Conservation (phyloP, 2,113 vertebrate genomes). For the Lipotes vexillifer region DNA sequence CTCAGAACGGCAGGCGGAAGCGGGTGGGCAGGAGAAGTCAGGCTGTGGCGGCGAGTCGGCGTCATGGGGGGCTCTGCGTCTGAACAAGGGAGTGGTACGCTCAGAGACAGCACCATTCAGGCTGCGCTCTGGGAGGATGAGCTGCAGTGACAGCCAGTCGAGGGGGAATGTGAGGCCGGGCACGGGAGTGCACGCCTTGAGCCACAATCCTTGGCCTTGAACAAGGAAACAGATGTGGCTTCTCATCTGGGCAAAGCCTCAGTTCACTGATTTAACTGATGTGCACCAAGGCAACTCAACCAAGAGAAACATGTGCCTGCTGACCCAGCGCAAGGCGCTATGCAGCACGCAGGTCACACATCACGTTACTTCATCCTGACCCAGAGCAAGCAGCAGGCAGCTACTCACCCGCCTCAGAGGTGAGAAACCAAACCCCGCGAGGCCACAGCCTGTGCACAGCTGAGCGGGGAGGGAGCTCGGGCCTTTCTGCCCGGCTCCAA, state of each 20-base stretch:
- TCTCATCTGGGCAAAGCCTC: neutral
- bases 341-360: fast-evolving
- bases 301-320: fast-evolving
- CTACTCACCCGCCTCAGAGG: fast-evolving
- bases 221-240: neutral
- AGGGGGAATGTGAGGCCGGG: neutral
- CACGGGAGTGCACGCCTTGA: fast-evolving
- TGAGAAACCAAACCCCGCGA: neutral
- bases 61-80: fast-evolving
- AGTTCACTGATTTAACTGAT: too few species aligned
- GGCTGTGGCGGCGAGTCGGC: fast-evolving
- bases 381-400: neutral
- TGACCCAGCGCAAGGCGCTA: too few species aligned
- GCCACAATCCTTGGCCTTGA: too few species aligned
- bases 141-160: neutral
- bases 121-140: fast-evolving
- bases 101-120: neutral
- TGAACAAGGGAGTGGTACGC: neutral
- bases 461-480: fast-evolving
- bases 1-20: neutral
- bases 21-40: too few species aligned
- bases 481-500: neutral
- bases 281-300: neutral
- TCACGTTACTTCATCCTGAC: fast-evolving
- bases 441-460: neutral